Conservation (phyloP, 2,888 invertebrate genomes). For the Eumacrocentrus americanus region DNA sequence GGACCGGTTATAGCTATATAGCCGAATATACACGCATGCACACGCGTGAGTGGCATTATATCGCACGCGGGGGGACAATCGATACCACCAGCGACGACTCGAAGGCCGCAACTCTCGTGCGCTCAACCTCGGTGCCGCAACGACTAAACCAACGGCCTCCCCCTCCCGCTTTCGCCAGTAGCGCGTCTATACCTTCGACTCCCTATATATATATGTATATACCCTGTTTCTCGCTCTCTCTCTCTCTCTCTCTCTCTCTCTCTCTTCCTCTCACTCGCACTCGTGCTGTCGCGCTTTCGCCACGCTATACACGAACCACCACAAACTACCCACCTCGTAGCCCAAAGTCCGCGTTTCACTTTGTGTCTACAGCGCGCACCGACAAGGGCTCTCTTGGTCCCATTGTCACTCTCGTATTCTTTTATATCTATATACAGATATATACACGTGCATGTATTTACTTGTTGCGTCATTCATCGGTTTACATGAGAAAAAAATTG, state of each 20-base stretch:
- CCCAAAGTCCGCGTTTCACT: slow-evolving; percentile 29
- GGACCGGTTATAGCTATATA: no score
- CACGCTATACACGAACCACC: slow-evolving; percentile 24
- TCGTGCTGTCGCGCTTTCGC: slow-evolving; percentile 15
- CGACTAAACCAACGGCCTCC: slow-evolving; percentile 35
- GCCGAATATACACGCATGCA: slow-evolving; percentile 7
- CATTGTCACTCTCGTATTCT: slow-evolving; percentile 25
- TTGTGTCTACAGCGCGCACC: slow-evolving; percentile 34
- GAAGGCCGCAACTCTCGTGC: slow-evolving; percentile 28
- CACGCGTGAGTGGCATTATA: slow-evolving; percentile 47
- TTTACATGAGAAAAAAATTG: neutral
- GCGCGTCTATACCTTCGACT: neutral
- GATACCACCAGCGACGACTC: slow-evolving; percentile 33
- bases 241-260: no score
- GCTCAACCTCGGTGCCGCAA: slow-evolving; percentile 42
- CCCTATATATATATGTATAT: neutral
- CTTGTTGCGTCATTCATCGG: slow-evolving; percentile 24
- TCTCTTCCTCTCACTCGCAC: slow-evolving; percentile 9
- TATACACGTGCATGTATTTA: neutral
- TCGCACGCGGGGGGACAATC: slow-evolving; percentile 38
- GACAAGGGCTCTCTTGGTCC: slow-evolving; percentile 18
- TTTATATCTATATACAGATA: slow-evolving; percentile 2
- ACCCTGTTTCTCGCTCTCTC: no score
- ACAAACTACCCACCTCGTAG: slow-evolving; percentile 25
- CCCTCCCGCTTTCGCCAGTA: neutral